Evolutionary conservation across 1,140 invertebrate species (phyloP), one percentile per base, ranked within the genome.

Genomic region (Nixonia krombeini): DNA sequence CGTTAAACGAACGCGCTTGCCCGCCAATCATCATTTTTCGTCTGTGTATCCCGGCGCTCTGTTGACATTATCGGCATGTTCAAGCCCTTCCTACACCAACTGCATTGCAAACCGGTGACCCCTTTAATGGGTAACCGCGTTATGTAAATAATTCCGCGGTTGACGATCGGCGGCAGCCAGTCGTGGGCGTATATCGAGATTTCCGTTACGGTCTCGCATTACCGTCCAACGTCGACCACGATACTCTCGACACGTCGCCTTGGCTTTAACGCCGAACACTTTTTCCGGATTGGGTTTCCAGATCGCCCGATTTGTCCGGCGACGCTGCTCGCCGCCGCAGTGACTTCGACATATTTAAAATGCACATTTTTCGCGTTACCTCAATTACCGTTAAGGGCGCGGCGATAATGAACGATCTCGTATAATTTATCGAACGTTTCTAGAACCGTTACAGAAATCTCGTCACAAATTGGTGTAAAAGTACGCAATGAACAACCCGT

Each of bases 111-210:
- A 35, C 26, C 44, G 45, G 63, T 66, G 63, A 66, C 63, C 63
- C 56, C 56, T 28, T 67, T 67, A 66, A 55, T 66, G 63, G 55
- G 52, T 44, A 59, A 56, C 56, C 64, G 51, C 56, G 26, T 67
- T 67, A 67, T 61, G 64, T 56, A 56, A 67, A 67, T 61, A 41
- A 67, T 56, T 67, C 56, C 56, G 55, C 46, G 50, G 56, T 66
- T 29, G 47, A 47, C 62, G 47, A 57, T 15, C 47, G 25, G 42
- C 45, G 50, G 51, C 29, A 55, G 49, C 21, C 44, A 45, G 31
- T 67, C 56, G 64, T 67, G 51, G 56, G 56, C 64, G 64, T 41
- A 55, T 37, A 29, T 42, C 42, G 35, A 55, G 42, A 59, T 55
- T 66, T 66, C 56, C 56, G 55, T 59, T 59, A 66, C 63, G 49